These are phyloP conservation scores for Notothenia coriiceps DNA, from an alignment of 2,113 vertebrate species.

Conservation along the genomic window DNA sequence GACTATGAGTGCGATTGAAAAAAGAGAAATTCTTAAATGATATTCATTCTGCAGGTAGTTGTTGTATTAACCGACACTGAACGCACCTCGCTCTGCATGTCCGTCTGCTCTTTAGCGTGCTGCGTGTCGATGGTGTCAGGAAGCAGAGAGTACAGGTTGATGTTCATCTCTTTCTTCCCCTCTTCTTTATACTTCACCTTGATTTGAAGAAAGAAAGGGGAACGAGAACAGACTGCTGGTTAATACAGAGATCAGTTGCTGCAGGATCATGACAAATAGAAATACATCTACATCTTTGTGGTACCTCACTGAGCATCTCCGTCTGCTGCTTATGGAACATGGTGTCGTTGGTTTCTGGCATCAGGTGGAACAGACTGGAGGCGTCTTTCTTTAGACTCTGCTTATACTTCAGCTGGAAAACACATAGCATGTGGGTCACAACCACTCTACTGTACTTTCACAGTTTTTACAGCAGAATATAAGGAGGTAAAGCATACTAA, in stretches of 20 bases:
- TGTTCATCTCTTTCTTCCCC: conserved; percentile 83
- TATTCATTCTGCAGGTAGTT: fast-evolving
- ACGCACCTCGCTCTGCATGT: conserved; percentile 72
- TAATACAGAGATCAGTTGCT: background rate
- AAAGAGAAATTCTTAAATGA: too few species aligned
- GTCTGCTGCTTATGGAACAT: conserved; percentile 53
- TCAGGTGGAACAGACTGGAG: conserved; percentile 60
- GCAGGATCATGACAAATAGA: background rate
- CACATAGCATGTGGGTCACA: background rate
- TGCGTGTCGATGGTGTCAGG: conserved; percentile 88
- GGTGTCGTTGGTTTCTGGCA: conserved; percentile 68
- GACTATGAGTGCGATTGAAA: too few species aligned
- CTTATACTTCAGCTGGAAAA: conserved; percentile 60
- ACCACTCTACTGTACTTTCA: background rate
- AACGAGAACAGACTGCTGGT: too few species aligned
- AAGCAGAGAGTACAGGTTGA: conserved; percentile 86
- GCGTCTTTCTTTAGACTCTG: conserved; percentile 12
- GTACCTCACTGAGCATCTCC: conserved; percentile 63
- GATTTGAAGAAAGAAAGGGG: background rate
- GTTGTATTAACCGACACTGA: background rate
- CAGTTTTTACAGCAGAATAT: too few species aligned
- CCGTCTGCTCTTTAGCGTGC: conserved; percentile 83
- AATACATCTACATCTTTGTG: background rate
- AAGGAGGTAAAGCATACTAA: too few species aligned
- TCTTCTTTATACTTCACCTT: conserved; percentile 88